Conservation (phyloP, 2,113 vertebrate species). For the Capricornis sumatraensis region DNA sequence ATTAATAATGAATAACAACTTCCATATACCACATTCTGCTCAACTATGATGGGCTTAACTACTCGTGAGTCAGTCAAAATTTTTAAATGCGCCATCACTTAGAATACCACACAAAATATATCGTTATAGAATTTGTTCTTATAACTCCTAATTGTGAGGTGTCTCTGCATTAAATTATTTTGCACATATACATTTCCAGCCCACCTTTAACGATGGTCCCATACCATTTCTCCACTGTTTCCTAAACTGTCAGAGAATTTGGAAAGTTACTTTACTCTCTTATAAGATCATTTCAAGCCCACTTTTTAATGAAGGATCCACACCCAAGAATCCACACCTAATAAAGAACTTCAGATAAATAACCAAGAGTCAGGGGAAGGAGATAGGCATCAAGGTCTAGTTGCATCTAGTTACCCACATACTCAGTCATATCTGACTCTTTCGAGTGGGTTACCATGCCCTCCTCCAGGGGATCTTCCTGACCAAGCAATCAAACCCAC, state of each 20-base stretch:
- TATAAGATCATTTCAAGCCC: background rate
- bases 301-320: background rate
- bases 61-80: background rate
- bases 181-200: background rate
- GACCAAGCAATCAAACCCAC: fast-evolving
- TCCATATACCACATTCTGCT: background rate
- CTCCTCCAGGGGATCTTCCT: background rate
- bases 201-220: background rate
- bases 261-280: background rate
- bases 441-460: background rate
- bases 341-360: background rate
- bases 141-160: background rate
- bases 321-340: background rate
- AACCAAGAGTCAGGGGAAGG: background rate
- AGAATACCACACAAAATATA: background rate
- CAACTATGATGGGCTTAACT: background rate
- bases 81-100: background rate
- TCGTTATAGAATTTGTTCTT: background rate
- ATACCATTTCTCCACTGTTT: background rate
- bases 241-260: background rate
- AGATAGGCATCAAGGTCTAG: background rate
- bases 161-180: background rate
- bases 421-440: background rate
- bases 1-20: constrained; percentile 1
- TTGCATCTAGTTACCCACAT: background rate